These are phyloP conservation scores for Stenurella melanura DNA, from an alignment of 2,888 invertebrate genomes.

Conservation along the genomic window DNA sequence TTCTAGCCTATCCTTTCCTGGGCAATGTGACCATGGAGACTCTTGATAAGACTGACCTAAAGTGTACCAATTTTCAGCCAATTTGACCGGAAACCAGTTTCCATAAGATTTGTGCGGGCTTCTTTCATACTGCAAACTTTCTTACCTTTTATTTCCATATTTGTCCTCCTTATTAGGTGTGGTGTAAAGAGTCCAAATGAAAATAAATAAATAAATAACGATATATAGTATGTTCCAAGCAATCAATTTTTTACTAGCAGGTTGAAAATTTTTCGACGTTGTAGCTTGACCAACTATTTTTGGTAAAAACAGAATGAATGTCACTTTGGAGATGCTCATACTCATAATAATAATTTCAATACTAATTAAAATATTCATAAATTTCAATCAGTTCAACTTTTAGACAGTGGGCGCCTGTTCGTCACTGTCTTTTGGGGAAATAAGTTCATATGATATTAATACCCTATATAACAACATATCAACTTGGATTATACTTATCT, in stretches of 20 bases:
- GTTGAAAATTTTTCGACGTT: not conserved
- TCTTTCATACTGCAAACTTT: not conserved
- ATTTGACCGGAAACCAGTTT: no score
- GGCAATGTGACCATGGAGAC: no score
- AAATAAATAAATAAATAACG: slow-evolving; percentile 2
- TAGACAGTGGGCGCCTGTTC: not conserved
- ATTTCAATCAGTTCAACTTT: no score
- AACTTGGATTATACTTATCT: not conserved
- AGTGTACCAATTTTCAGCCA: no score
- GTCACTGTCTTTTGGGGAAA: not conserved
- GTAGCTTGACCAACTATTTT: slow-evolving; percentile 29
- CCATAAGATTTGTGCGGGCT: no score
- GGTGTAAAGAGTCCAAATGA: slow-evolving; percentile 15
- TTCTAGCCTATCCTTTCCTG: no score
- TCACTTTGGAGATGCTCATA: not conserved
- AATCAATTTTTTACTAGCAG: not conserved
- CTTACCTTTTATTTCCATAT: slow-evolving; percentile 27
- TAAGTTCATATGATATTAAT: not conserved
- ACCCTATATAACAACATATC: no score
- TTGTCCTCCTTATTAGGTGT: slow-evolving; percentile 14
- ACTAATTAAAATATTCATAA: no score
- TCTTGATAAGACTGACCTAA: no score
- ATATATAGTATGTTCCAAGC: slow-evolving; percentile 18
- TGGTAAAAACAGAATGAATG: slow-evolving; percentile 33
- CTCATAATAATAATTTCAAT: no score